Conservation (phyloP, 2,113 vertebrate species). For the Arothron firmamentum region DNA sequence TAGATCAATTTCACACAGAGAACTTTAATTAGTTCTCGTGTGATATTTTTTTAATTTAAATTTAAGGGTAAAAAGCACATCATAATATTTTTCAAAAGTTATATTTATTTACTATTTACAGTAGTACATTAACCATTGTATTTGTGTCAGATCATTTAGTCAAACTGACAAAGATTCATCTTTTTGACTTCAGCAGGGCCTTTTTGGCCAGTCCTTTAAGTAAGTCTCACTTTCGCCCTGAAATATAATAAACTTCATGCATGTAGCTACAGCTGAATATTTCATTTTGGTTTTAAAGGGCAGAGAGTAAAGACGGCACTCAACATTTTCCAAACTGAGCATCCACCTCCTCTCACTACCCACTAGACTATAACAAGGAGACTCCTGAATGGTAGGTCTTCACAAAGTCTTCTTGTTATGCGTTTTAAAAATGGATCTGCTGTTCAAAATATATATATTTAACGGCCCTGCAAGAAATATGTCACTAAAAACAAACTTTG, state of each 20-base stretch:
- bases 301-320: not conserved
- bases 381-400: too few species aligned
- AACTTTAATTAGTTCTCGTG: too few species aligned
- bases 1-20: not conserved
- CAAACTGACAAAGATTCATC: slow-evolving; percentile 27
- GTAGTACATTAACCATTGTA: slow-evolving; percentile 44
- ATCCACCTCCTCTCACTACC: not conserved
- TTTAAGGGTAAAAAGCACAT: not conserved
- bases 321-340: slow-evolving; percentile 5
- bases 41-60: too few species aligned
- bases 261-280: slow-evolving; percentile 3
- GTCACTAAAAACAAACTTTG: slow-evolving; percentile 5
- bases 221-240: slow-evolving; percentile 16
- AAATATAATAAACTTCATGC: not conserved
- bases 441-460: too few species aligned
- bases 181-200: slow-evolving; percentile 2
- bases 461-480: not conserved
- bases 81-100: slow-evolving; percentile 43
- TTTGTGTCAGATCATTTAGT: slow-evolving; percentile 29
- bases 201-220: not conserved
- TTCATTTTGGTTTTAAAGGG: not conserved
- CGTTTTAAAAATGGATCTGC: too few species aligned
- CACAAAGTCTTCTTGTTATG: too few species aligned
- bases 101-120: slow-evolving; percentile 70
- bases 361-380: not conserved